Conservation (phyloP, 2,888 invertebrate genomes). For the Eristalis pertinax region DNA sequence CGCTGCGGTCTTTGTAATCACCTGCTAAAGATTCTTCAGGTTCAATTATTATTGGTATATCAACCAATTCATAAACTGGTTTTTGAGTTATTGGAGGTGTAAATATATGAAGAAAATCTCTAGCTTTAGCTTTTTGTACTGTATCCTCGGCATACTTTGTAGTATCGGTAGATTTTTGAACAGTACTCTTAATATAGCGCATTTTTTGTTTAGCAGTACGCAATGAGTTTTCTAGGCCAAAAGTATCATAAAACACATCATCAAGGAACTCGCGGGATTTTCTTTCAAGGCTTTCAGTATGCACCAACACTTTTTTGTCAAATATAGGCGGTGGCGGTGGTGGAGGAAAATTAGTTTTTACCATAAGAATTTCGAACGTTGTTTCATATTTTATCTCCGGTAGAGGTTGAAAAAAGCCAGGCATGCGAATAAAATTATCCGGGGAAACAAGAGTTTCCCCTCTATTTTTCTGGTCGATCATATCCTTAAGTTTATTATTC, state of each 20-base stretch:
- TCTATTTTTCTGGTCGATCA: constrained; percentile 36
- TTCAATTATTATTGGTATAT: constrained; percentile 76
- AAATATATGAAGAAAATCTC: constrained; percentile 81
- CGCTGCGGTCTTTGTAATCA: constrained; percentile 78
- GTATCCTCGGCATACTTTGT: constrained; percentile 81
- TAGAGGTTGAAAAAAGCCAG: constrained; percentile 81
- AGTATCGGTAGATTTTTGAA: constrained; percentile 80
- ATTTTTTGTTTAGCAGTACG: constrained; percentile 81
- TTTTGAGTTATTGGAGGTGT: constrained; percentile 79
- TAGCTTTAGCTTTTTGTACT: constrained; percentile 80
- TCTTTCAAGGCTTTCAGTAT: constrained; percentile 80
- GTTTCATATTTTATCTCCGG: constrained; percentile 81
- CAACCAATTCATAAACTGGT: constrained; percentile 80
- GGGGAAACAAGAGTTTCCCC: constrained; percentile 76
- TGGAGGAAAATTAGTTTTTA: constrained; percentile 78
- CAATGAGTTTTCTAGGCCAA: constrained; percentile 78
- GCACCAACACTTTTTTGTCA: constrained; percentile 79
- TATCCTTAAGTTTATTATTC: constrained; percentile 77
- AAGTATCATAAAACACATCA: constrained; percentile 77
- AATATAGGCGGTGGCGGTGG: constrained; percentile 79
- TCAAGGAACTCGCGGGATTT: constrained; percentile 80
- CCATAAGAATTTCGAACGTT: constrained; percentile 80
- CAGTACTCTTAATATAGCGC: constrained; percentile 80
- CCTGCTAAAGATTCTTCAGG: constrained; percentile 77
- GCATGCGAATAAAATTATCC: constrained; percentile 80